Evolutionary conservation across 53 echinoderm and acorn worm genomes (phyloP).

Genomic region (Antedon mediterranea): DNA sequence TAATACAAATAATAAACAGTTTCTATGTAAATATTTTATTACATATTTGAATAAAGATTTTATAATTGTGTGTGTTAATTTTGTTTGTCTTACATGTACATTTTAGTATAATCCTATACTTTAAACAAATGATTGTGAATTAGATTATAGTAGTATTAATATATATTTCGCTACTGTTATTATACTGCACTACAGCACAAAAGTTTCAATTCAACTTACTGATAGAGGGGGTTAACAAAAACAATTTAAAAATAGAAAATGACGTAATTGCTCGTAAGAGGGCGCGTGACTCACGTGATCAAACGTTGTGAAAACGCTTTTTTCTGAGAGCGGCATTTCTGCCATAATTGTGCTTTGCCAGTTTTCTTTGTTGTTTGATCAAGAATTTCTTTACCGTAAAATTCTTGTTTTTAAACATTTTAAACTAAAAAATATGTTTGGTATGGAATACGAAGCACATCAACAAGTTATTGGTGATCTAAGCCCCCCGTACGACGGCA

Average conservation of each 20-base stretch:
- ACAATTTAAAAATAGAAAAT: background rate
- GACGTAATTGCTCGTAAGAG: background rate
- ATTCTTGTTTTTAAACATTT: background rate
- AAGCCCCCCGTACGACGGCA: slow-evolving; percentile 50
- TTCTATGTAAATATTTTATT: too few species aligned
- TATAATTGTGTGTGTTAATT: too few species aligned
- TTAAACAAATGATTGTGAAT: too few species aligned
- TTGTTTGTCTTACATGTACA: too few species aligned
- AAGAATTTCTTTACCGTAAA: background rate
- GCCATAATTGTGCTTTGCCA: background rate
- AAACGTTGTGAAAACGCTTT: background rate
- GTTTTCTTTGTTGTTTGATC: background rate
- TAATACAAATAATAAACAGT: too few species aligned
- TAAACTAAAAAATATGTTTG: background rate
- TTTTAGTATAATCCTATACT: too few species aligned
- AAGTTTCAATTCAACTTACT: too few species aligned
- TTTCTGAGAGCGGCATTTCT: background rate
- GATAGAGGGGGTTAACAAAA: background rate
- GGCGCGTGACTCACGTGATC: background rate
- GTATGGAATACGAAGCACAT: background rate
- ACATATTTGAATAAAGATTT: too few species aligned
- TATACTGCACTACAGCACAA: too few species aligned
- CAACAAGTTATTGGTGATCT: slow-evolving; percentile 2
- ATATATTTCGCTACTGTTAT: too few species aligned
- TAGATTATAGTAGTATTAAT: too few species aligned